Conservation (phyloP, 1,140 invertebrate genomes). For the Diorhabda carinulata region DNA sequence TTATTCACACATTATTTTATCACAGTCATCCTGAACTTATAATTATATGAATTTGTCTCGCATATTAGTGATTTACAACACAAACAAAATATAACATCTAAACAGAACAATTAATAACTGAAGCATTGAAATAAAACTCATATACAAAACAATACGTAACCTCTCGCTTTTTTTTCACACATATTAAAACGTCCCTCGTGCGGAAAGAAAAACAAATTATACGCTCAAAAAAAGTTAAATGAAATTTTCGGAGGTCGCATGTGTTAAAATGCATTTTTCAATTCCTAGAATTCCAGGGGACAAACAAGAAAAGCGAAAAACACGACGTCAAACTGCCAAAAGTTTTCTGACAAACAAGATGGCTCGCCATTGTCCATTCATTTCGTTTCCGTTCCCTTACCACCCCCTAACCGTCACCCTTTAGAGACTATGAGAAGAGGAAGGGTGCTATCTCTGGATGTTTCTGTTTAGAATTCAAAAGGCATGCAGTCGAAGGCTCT, state of each 20-base stretch:
- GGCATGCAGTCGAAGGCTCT: not conserved
- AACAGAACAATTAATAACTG: too few relatives aligned
- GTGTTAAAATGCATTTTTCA: constrained; percentile 36
- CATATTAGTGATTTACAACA: too few relatives aligned
- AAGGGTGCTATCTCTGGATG: constrained; percentile 24
- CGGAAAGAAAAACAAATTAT: constrained; percentile 16
- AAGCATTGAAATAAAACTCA: constrained; percentile 1
- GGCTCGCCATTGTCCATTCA: constrained; percentile 38
- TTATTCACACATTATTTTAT: too few relatives aligned
- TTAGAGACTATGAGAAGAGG: constrained; percentile 16
- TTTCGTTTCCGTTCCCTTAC: constrained; percentile 22
- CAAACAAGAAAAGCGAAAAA: constrained; percentile 38
- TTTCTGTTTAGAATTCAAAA: constrained; percentile 21
- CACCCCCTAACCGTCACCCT: constrained; percentile 10
- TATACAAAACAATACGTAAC: not conserved
- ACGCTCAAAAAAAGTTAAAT: constrained; percentile 17
- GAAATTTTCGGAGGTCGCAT: constrained; percentile 31
- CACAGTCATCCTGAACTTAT: too few relatives aligned
- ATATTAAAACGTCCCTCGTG: constrained; percentile 11
- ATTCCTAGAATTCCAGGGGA: constrained; percentile 26
- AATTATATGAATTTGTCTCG: too few relatives aligned
- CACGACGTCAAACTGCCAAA: constrained; percentile 44
- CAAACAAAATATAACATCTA: too few relatives aligned
- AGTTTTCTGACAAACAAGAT: constrained; percentile 43
- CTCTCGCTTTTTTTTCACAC: constrained; percentile 9